Conservation (phyloP, 1,140 invertebrate species). For the Teleopsis dalmanni region DNA sequence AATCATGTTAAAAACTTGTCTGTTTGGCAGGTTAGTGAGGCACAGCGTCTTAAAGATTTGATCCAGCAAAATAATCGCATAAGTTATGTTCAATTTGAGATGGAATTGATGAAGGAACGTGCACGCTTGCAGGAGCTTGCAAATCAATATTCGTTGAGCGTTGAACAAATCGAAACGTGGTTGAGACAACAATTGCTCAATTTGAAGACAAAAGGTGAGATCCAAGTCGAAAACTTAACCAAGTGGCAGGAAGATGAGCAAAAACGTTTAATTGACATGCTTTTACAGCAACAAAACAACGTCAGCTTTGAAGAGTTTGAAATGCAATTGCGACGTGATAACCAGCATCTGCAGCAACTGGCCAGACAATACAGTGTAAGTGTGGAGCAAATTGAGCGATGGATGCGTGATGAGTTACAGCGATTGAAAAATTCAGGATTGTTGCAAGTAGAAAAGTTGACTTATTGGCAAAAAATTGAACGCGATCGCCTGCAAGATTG, state of each 20-base stretch:
- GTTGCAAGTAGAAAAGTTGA: constrained; percentile 30
- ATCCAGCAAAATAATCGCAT: constrained; percentile 32
- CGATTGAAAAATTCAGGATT: constrained; percentile 32
- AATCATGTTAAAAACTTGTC: constrained; percentile 25
- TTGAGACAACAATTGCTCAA: constrained; percentile 34
- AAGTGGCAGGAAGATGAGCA: constrained; percentile 38
- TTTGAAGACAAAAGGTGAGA: constrained; percentile 28
- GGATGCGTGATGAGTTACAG: constrained; percentile 29
- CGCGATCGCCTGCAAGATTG: constrained; percentile 28
- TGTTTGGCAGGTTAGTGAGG: constrained; percentile 30
- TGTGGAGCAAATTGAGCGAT: constrained; percentile 35
- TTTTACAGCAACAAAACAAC: constrained; percentile 29
- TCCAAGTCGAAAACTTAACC: constrained; percentile 30
- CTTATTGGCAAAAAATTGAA: constrained; percentile 31
- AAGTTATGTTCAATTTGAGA: constrained; percentile 33
- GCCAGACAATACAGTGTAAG: constrained; percentile 32
- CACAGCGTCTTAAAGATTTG: constrained; percentile 29
- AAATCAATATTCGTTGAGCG: constrained; percentile 34
- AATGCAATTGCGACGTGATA: constrained; percentile 26
- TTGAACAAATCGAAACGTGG: constrained; percentile 35
- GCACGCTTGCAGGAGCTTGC: constrained; percentile 28
- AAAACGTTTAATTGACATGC: constrained; percentile 29
- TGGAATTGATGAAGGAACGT: constrained; percentile 32
- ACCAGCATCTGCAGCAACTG: constrained; percentile 22
- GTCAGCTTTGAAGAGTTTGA: constrained; percentile 30